Evolutionary conservation across 92 coral and sea anemone genomes (phyloP).

Genomic region (Parazoanthus darwini): DNA sequence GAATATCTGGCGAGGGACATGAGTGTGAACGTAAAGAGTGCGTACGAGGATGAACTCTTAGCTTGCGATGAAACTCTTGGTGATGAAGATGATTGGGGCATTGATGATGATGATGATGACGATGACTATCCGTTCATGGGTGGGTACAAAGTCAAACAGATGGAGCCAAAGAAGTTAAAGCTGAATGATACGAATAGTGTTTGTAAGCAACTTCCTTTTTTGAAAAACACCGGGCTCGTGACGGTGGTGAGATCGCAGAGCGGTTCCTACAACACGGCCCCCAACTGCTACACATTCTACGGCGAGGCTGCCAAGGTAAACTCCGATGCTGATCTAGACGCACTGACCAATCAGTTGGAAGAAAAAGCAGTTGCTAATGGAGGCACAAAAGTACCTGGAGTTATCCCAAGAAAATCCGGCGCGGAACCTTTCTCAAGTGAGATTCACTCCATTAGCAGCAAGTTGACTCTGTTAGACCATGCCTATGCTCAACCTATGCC

Average conservation of each 20-base stretch:
- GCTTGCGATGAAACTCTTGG: conserved; percentile 78
- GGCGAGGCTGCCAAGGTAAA: conserved; percentile 59
- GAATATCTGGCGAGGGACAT: conserved; percentile 84
- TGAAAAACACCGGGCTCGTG: conserved; percentile 69
- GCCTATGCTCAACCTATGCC: conserved; percentile 88
- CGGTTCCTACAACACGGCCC: conserved; percentile 56
- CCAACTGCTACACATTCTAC: conserved; percentile 75
- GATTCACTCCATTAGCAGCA: conserved; percentile 67
- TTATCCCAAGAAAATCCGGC: conserved; percentile 30
- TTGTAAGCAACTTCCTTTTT: conserved; percentile 26
- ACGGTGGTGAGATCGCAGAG: conserved; percentile 70
- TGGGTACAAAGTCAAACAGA: conserved; percentile 44
- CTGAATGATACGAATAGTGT: not conserved
- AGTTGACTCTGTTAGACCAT: conserved; percentile 81
- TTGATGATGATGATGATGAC: conserved; percentile 67
- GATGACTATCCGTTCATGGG: conserved; percentile 53
- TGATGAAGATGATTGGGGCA: conserved; percentile 75
- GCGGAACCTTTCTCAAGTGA: conserved; percentile 56
- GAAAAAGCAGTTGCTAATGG: conserved; percentile 36
- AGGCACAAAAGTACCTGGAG: conserved; percentile 20
- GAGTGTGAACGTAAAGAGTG: conserved; percentile 60
- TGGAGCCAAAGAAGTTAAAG: conserved; percentile 40
- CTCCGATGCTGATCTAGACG: conserved; percentile 40
- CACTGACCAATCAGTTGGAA: conserved; percentile 27
- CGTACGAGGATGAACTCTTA: conserved; percentile 73